Percentiles rank a stretch among this genome's conserved stretches.
phyloP scores from a whole-genome alignment of 2,888 invertebrate species.

The Luperina nickerlii region DNA sequence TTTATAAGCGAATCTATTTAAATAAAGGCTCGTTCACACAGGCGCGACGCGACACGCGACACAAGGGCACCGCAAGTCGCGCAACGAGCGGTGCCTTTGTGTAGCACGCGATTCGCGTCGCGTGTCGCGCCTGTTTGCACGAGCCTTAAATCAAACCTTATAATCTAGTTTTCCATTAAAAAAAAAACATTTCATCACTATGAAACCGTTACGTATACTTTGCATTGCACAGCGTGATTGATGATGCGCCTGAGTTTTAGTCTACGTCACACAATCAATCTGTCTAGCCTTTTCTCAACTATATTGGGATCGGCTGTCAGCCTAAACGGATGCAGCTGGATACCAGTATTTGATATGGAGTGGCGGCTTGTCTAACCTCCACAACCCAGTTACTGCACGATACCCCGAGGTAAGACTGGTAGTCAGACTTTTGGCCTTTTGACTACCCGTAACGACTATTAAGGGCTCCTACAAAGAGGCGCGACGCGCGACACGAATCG shows the following conservation, averaged over 20 bases:
- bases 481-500: too few species aligned
- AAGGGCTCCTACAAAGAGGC: too few species aligned
- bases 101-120: too few species aligned
- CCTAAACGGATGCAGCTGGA: background rate
- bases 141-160: background rate
- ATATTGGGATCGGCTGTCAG: background rate
- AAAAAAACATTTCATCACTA: conserved; percentile 21
- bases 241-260: background rate
- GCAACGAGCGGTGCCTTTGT: too few species aligned
- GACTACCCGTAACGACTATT: background rate
- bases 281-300: background rate
- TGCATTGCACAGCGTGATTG: conserved; percentile 14
- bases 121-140: too few species aligned
- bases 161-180: background rate
- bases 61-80: too few species aligned
- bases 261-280: background rate
- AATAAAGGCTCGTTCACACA: background rate
- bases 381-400: background rate
- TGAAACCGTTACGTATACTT: conserved; percentile 1
- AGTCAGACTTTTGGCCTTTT: background rate
- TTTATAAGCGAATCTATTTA: background rate
- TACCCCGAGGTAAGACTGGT: background rate
- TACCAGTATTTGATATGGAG: background rate
- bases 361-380: background rate
- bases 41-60: too few species aligned